Conservation (phyloP, 1,140 invertebrate species). For the Babylonia areolata region DNA sequence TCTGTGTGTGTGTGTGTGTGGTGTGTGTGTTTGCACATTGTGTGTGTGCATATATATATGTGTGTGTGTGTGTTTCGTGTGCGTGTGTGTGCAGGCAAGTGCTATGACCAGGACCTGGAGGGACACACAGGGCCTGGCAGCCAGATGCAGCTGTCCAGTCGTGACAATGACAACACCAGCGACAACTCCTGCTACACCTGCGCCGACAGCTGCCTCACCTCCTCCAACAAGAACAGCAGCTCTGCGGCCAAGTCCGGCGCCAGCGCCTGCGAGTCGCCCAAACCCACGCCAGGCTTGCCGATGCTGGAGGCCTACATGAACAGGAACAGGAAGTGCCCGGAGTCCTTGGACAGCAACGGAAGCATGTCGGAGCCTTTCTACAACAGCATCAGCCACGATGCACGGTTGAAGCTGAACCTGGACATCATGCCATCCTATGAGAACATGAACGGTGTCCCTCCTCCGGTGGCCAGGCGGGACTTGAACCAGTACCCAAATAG, state of each 20-base stretch:
- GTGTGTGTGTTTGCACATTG: not conserved
- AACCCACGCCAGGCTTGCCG: not conserved
- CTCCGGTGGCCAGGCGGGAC: no score
- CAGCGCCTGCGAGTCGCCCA: not conserved
- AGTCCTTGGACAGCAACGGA: not conserved
- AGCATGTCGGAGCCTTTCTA: slow-evolving; percentile 22
- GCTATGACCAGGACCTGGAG: not conserved
- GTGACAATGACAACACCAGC: slow-evolving; percentile 34
- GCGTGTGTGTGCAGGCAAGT: not conserved
- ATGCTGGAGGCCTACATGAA: not conserved
- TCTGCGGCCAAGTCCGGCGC: not conserved
- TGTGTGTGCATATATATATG: no score
- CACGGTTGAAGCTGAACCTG: not conserved
- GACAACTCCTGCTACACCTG: slow-evolving; percentile 30
- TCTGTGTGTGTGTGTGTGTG: not conserved
- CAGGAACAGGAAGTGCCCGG: not conserved
- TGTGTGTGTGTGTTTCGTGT: not conserved
- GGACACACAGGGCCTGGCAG: not conserved
- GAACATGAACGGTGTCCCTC: not conserved
- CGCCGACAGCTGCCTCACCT: slow-evolving; percentile 28
- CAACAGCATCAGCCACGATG: slow-evolving; percentile 18
- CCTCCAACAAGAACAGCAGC: slow-evolving; percentile 13
- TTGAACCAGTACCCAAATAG: slow-evolving; percentile 28
- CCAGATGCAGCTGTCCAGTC: not conserved
- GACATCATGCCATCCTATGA: not conserved